phyloP scores from a whole-genome alignment of 2,113 vertebrate genomes.

The Apus apus region DNA sequence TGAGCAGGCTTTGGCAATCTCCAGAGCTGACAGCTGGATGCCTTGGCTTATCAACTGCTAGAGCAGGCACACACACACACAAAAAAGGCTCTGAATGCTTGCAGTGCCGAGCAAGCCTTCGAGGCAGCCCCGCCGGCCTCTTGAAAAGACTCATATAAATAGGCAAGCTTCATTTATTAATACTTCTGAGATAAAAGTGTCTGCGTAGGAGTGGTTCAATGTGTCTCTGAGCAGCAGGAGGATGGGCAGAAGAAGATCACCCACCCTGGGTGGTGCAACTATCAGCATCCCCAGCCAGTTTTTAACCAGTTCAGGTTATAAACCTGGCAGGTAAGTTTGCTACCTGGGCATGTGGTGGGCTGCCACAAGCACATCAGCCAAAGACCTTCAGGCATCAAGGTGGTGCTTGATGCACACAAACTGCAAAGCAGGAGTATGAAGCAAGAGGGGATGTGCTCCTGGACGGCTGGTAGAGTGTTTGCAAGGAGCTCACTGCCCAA shows the following conservation, averaged over 20 bases:
- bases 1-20: constrained; percentile 49
- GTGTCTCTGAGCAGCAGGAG: not conserved
- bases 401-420: rapidly evolving
- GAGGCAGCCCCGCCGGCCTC: not conserved
- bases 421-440: not conserved
- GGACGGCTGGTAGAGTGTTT: not conserved
- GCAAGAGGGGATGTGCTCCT: rapidly evolving
- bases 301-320: not conserved
- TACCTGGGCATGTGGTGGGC: not conserved
- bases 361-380: not conserved
- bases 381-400: not conserved
- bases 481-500: not conserved
- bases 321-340: rapidly evolving
- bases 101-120: constrained; percentile 22
- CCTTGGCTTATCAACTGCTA: constrained; percentile 52
- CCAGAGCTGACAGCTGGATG: constrained; percentile 59
- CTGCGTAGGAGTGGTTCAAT: not conserved
- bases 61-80: not conserved
- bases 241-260: not conserved
- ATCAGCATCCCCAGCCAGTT: not conserved
- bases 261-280: not conserved
- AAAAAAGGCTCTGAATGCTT: constrained; percentile 3
- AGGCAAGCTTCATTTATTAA: constrained; percentile 45
- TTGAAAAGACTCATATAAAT: constrained; percentile 33
- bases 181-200: constrained; percentile 42